Conservation (phyloP, 1,140 invertebrate genomes). For the Sarcophaga bullata region DNA sequence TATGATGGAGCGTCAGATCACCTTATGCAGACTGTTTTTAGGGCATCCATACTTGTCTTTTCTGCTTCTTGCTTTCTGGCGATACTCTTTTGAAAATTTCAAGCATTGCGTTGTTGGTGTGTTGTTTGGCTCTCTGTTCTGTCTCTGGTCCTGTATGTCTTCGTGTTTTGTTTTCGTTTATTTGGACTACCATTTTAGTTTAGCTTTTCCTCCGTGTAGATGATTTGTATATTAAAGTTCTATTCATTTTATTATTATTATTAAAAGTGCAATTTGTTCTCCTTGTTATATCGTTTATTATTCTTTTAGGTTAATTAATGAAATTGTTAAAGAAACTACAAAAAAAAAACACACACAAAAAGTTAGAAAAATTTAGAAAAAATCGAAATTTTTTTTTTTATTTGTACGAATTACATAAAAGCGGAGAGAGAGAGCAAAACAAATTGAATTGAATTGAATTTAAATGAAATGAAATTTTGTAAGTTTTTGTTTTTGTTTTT, state of each 20-base stretch:
- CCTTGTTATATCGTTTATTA: no score
- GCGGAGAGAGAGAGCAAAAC: no score
- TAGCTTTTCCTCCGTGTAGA: not conserved
- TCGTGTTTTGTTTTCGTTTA: no score
- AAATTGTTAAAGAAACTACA: not conserved
- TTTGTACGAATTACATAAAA: not conserved
- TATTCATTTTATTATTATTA: no score
- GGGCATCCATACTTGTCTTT: not conserved
- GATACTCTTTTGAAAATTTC: not conserved
- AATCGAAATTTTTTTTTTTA: no score
- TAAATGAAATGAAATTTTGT: no score
- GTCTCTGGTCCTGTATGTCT: no score
- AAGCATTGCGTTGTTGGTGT: not conserved
- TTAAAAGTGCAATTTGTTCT: not conserved
- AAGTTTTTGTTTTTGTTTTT: no score
- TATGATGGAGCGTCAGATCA: not conserved
- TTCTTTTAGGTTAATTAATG: slow-evolving; percentile 9
- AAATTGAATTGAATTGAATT: no score
- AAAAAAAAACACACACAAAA: not conserved
- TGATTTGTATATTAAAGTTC: not conserved
- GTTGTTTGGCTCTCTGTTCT: no score
- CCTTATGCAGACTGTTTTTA: not conserved
- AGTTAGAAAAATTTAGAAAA: not conserved
- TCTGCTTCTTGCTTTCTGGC: not conserved
- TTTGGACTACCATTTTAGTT: not conserved